Evolutionary conservation across 1,140 invertebrate species (phyloP), one percentile per base, ranked within the genome.

Genomic region (Eciton burchellii): DNA sequence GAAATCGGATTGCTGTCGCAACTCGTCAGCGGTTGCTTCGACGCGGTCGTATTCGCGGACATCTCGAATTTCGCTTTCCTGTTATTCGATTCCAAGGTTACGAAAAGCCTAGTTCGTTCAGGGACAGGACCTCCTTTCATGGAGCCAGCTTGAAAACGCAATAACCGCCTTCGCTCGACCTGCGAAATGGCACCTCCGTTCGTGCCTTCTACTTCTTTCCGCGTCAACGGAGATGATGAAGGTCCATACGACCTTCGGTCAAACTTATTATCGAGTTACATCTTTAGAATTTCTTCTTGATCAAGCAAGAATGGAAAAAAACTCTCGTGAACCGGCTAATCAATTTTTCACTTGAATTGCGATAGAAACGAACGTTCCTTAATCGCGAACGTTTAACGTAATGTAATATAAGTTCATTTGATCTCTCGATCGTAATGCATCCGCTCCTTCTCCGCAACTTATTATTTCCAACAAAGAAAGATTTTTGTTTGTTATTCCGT

Each of bases 191-290:
- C 74, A 79, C 52, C 74, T 79, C 1, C 35, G 47, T 21, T 35
- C 68, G n/a, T 45, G 35, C 49, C 63, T 79, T 54, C 74, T 70
- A 79, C 70, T 70, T 79, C 35, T 56, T 26, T 21, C 19, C 26
- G n/a, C 19, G 68, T 57, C 52, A 35, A 24, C 21, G 63, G 43
- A 49, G 70, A 79, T 70, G 63, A n/a, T n/a, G n/a, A n/a, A 79
- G 12, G 41, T 79, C 54, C 49, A 16, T 12, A 16, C 63, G 63
- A 79, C 65, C 74, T 79, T 70, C 49, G 74, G 65, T 70, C 74
- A 29, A 79, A 79, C 52, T 79, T 70, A 79, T 16, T 79, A 79
- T 79, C 74, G 49, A 56, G 49, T 77, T 79, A 79, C 49, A n/a
- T 43, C 35, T 54, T 79, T 79, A 35, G 49, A 56, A 29, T 70